Base-by-base conservation (phyloP, 2,888 invertebrate genomes). In the Thysanoteuthis rhombus region DNA sequence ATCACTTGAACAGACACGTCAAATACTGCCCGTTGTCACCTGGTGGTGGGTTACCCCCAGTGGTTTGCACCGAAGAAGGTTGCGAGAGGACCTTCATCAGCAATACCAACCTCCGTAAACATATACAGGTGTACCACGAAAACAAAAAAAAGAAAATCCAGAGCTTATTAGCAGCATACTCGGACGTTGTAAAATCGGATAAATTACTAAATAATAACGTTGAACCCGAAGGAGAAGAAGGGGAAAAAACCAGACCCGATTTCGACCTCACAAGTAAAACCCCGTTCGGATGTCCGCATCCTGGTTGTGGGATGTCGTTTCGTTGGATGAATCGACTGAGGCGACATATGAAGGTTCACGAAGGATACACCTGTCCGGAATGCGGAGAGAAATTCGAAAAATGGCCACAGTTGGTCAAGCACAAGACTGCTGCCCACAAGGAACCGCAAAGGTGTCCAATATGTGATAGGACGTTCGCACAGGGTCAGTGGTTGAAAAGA, bases 321-420 rank as follows among this genome's bases (percentile, higher is more conserved):
- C 93, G 94, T 40, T 93, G 94, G 22, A 95, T 95, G 45, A 95
- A 94, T 93, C 95, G 95, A 92, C 94, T 96, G 32, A 95, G 95
- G 90, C 93, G 95, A 39, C 96, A 96, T 93, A 91, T 94, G 93
- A 96, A 95, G 94, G 93, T 94, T 12, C 96, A 96, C 94, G 94
- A 95, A 94, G 96, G 96, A 94, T 94, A 92, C 42, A 47, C 16
- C n/a, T 93, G 39, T 47, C n/a, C 39, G 6, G 95, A 95, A 16
- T 96, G 96, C 94, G 93, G 38, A 32, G 94, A 94, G 38, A 94
- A 93, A 90, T 95, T 96, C 94, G 94, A 94, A 42, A 96, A 95
- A 92, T 96, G 96, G 96, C 94, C 95, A 4, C 93, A 95, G 40
- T 94, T 96, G 28, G 94, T 95, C 32, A 96, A 95, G 94, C 96